These are phyloP conservation scores for Prionchulus punctatus DNA, from an alignment of 2,888 invertebrate species.

Conservation along the genomic window DNA sequence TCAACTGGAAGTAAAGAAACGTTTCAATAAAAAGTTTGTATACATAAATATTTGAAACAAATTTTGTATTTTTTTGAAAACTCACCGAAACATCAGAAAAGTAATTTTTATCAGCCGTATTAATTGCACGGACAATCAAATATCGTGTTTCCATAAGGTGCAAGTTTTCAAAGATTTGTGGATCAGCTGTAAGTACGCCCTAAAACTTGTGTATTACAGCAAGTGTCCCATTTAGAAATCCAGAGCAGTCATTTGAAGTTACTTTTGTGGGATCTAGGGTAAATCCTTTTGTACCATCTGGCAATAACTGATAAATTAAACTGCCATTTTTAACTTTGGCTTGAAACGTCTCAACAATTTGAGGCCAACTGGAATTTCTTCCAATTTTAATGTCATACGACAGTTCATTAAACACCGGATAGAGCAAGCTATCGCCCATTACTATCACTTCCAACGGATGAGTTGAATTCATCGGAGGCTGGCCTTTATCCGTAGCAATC, in stretches of 20 bases:
- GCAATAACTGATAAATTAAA: background rate
- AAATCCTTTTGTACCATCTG: background rate
- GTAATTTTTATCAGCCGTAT: conserved; percentile 18
- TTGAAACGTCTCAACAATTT: background rate
- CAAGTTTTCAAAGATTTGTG: too few relatives aligned
- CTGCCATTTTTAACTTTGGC: background rate
- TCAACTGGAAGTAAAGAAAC: background rate
- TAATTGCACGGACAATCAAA: conserved; percentile 24
- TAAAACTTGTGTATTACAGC: too few relatives aligned
- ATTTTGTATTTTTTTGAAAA: too few relatives aligned
- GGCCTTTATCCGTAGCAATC: background rate
- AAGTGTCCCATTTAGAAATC: too few relatives aligned
- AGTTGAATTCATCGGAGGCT: background rate
- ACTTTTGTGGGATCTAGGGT: conserved; percentile 3
- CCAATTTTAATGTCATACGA: background rate
- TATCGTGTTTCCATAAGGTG: too few relatives aligned
- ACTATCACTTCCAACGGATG: background rate
- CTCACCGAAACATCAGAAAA: conserved; percentile 26
- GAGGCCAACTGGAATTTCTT: background rate
- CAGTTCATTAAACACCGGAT: conserved; percentile 5
- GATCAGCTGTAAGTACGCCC: too few relatives aligned
- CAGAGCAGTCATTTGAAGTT: too few relatives aligned
- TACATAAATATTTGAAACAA: background rate
- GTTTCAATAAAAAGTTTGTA: background rate
- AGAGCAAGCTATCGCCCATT: conserved; percentile 1